Percentiles rank a stretch among this genome's conserved stretches.
phyloP scores from a whole-genome alignment of 2,797 vertebrate genomes.

The Onychomys arenicola region DNA sequence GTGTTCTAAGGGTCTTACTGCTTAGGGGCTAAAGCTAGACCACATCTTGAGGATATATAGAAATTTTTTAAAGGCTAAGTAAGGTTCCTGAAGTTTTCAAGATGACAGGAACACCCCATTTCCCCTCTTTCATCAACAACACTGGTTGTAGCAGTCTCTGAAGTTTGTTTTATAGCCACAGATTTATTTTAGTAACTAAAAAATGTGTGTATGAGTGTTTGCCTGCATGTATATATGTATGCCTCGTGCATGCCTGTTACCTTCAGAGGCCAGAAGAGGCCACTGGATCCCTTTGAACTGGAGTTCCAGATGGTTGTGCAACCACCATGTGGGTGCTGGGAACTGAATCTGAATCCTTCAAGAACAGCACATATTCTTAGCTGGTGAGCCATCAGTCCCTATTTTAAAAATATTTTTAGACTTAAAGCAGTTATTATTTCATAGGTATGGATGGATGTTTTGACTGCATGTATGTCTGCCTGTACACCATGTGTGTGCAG shows the following conservation, averaged over 20 bases:
- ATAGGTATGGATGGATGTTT: neutral
- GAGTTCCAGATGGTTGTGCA: neutral
- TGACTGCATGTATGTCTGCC: neutral
- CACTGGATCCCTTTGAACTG: neutral
- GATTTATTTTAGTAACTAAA: neutral
- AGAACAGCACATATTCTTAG: too few relatives aligned
- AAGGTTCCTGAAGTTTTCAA: neutral
- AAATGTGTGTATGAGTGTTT: neutral
- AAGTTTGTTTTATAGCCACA: neutral
- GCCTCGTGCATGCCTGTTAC: neutral
- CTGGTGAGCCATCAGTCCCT: neutral
- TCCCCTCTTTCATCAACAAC: fast-evolving
- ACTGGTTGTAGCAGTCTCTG: neutral
- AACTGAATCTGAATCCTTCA: too few relatives aligned
- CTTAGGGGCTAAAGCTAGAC: neutral
- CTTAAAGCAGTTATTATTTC: neutral
- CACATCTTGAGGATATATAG: neutral
- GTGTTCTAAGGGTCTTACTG: neutral
- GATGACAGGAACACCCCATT: neutral
- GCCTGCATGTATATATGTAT: neutral
- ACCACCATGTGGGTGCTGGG: neutral
- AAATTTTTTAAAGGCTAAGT: neutral
- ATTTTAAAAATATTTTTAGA: neutral
- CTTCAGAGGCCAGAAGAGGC: neutral
- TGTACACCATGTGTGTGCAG: neutral